Evolutionary conservation across 1,140 invertebrate genomes (phyloP).

Genomic region (Micrasema longulum): DNA sequence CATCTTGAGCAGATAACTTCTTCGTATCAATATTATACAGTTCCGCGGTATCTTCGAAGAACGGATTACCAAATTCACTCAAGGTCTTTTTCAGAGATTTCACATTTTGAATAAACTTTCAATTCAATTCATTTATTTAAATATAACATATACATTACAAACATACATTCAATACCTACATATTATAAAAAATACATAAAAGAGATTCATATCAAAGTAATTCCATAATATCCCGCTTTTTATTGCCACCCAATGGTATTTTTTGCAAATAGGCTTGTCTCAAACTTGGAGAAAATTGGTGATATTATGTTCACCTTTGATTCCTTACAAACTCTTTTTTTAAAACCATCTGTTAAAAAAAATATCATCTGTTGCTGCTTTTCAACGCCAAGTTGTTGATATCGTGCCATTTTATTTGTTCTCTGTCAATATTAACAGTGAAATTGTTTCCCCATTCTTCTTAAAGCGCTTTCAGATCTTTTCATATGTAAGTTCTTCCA

Average conservation of each 20-base stretch:
- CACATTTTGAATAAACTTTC: too few relatives aligned
- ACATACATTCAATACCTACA: too few relatives aligned
- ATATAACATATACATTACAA: too few relatives aligned
- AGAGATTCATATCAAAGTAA: too few relatives aligned
- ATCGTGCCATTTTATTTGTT: constrained; percentile 3
- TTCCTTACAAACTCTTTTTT: not conserved
- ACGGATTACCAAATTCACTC: too few relatives aligned
- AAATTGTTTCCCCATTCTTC: constrained; percentile 9
- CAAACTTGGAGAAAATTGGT: constrained; percentile 7
- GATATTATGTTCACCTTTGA: constrained; percentile 2
- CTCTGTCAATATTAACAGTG: constrained; percentile 5
- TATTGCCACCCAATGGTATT: constrained; percentile 4
- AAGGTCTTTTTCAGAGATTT: too few relatives aligned
- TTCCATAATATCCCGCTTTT: constrained; percentile 8
- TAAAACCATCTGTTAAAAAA: not conserved
- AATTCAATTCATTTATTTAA: too few relatives aligned
- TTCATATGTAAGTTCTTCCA: not conserved
- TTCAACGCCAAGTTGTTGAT: not conserved
- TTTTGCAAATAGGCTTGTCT: constrained; percentile 5
- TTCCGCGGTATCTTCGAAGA: too few relatives aligned
- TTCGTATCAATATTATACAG: too few relatives aligned
- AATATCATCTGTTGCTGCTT: not conserved
- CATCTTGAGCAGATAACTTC: too few relatives aligned
- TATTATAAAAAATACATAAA: too few relatives aligned
- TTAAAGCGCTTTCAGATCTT: constrained; percentile 5